phyloP scores from a whole-genome alignment of 2,888 invertebrate species.

The Archips crataeganus region DNA sequence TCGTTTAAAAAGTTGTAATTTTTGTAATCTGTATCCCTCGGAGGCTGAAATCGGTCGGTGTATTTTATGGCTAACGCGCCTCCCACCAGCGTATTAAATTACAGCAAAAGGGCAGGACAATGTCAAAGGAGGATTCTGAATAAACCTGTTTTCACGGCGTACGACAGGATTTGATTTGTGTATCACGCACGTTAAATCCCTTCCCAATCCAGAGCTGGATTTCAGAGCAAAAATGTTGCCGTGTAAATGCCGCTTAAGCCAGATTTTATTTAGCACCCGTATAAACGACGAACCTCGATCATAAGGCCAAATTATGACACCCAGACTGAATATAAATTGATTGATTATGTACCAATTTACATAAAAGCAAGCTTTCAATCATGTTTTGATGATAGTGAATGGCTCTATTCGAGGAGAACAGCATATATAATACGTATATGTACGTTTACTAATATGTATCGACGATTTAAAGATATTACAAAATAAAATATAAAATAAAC shows the following conservation, averaged over 20 bases:
- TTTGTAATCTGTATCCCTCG: slow-evolving; percentile 5
- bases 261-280: slow-evolving; percentile 45
- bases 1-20: slow-evolving; percentile 15
- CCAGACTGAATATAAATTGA: slow-evolving; percentile 38
- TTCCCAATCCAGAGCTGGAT: not conserved
- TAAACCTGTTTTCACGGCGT: not conserved
- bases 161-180: not conserved
- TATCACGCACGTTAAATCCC: not conserved
- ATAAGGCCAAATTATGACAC: slow-evolving; percentile 52
- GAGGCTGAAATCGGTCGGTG: slow-evolving; percentile 7
- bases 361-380: slow-evolving; percentile 14
- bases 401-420: not conserved
- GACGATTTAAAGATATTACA: not conserved
- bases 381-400: slow-evolving; percentile 5
- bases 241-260: not conserved
- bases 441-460: not conserved
- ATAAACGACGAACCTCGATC: slow-evolving; percentile 54
- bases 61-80: slow-evolving; percentile 1
- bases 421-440: not conserved
- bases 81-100: slow-evolving; percentile 23
- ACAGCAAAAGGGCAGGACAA: slow-evolving; percentile 20
- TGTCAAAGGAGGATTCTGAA: slow-evolving; percentile 21
- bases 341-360: slow-evolving; percentile 26
- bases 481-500: not conserved
- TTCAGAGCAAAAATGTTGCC: not conserved